Percentiles rank a stretch among this genome's conserved stretches.
These are phyloP conservation scores for Cacatua alba DNA, from an alignment of 2,113 vertebrate genomes.

Conservation along the genomic window DNA sequence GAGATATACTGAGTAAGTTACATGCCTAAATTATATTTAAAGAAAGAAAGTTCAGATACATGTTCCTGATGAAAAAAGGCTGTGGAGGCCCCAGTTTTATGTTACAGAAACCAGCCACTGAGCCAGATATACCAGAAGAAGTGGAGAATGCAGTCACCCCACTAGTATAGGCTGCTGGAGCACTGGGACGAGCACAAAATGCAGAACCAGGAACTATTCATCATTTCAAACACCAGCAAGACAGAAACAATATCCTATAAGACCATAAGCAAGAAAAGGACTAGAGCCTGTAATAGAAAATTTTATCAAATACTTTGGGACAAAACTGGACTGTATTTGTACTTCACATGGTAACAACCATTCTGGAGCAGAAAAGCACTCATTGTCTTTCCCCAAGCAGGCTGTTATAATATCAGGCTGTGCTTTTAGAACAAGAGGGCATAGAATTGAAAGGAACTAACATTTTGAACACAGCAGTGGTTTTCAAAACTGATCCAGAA, in stretches of 20 bases:
- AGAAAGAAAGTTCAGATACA: not conserved
- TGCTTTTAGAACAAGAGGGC: not conserved
- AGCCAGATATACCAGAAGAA: not conserved
- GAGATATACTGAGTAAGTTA: not conserved
- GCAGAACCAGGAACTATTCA: not conserved
- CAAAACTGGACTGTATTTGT: not conserved
- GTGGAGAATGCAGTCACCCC: not conserved
- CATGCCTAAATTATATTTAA: not conserved
- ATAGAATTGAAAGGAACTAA: not conserved
- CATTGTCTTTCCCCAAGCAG: not conserved
- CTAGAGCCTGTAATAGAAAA: not conserved
- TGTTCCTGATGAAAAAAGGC: not conserved
- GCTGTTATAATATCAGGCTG: not conserved
- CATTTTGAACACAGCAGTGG: not conserved
- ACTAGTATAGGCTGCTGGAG: not conserved
- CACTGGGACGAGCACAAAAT: too few relatives aligned
- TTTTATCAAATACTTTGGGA: not conserved
- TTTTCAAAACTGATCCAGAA: not conserved
- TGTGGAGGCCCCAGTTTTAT: not conserved
- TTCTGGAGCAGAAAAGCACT: not conserved
- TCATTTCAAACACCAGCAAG: not conserved
- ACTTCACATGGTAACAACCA: not conserved
- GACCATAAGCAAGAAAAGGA: not conserved
- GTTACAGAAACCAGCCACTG: not conserved
- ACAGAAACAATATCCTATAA: not conserved